Base-by-base conservation (phyloP, 92 coral and sea anemone genomes). In the Palythoa caribaeorum region DNA sequence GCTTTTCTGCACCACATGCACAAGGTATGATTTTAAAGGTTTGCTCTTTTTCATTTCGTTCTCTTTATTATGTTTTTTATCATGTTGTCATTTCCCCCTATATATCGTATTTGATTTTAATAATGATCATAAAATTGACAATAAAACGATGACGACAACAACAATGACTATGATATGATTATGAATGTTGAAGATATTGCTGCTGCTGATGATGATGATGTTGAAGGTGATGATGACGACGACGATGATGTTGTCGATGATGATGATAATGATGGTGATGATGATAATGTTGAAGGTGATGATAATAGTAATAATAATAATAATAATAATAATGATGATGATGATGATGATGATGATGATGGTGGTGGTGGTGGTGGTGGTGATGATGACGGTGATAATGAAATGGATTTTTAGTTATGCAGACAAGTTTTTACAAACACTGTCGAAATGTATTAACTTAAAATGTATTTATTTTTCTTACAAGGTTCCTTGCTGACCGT, bases 1-100 rank as follows among this genome's bases (percentile, higher is more conserved):
- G 76, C 87, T 97, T 20, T 94, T 94, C 54, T 97, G 99, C 77
- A 81, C 84, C 20, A 94, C 89, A 60, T 97, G 99, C 79, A 90
- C 89, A 54, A 94, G 99, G 98, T 97, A 83, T 0, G 85, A 17
- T 62, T 15, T 60, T 60, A n/a, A 62, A 3, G 48, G 70, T n/a
- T 6, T 14, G 70, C 28, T 3, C 28, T 63, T 19, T 11, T 38
- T 35, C 7, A 9, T 72, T 7, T 38, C 2, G 54, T 40, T 21
- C 20, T 62, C 20, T 40, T 73, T 15, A 44, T 44, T 17, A 1
- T 9, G 3, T 37, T 73, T 35, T 12, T 35, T 35, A 6, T 38
- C 35, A 1, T 35, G 76, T 71, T 54, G 12, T 54, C 60, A 54
- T 54, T 54, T 1, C 10, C 60, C 9, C 11, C 16, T 54, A 11